Evolutionary conservation across 1,140 invertebrate species (phyloP).

Genomic region (Neotoxoptera formosana): DNA sequence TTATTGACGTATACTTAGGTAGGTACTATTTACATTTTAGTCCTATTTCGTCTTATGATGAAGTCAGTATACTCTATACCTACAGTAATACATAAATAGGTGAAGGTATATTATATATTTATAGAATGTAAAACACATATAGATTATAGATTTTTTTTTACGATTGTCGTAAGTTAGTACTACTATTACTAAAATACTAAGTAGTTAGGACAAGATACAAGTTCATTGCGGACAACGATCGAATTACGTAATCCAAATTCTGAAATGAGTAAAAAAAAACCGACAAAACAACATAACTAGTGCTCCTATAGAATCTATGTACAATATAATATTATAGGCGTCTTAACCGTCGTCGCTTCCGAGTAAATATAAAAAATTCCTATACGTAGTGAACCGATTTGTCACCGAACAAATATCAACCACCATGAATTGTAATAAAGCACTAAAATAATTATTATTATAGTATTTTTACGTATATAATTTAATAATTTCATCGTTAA

Average conservation of each 20-base stretch:
- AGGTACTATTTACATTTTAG: neutral
- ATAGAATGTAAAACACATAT: neutral
- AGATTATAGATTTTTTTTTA: neutral
- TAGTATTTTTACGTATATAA: neutral
- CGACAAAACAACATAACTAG: neutral
- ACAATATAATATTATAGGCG: too few relatives aligned
- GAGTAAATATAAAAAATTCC: neutral
- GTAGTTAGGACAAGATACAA: neutral
- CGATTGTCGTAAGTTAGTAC: neutral
- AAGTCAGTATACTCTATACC: neutral
- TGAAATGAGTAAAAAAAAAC: neutral
- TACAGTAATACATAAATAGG: neutral
- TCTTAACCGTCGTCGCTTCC: neutral
- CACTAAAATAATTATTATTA: neutral
- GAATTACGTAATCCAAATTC: neutral
- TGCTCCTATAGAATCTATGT: neutral
- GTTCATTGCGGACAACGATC: neutral
- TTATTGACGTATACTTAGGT: neutral
- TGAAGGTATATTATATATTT: neutral
- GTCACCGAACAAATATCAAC: neutral
- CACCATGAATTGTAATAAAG: neutral
- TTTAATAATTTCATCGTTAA: neutral
- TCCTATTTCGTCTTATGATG: neutral
- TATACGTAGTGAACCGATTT: neutral
- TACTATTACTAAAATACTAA: neutral